phyloP scores from a whole-genome alignment of 2,888 invertebrate genomes.

The Ganaspis brasiliensis region DNA sequence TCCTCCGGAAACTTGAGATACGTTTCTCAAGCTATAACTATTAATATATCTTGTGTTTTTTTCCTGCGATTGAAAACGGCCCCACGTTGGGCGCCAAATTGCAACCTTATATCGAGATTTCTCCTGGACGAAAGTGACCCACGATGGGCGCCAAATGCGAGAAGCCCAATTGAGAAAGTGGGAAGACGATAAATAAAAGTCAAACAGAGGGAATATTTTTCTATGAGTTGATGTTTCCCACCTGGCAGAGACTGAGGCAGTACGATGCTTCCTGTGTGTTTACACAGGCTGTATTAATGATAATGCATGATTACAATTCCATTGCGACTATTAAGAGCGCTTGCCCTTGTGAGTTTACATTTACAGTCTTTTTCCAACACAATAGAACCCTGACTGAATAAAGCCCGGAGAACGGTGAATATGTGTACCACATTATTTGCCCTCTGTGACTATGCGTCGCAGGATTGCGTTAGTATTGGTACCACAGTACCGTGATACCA shows the following conservation, averaged over 20 bases:
- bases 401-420: slow-evolving; percentile 53
- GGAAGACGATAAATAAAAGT: no score
- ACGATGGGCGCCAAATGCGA: no score
- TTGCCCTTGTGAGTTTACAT: slow-evolving; percentile 63
- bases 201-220: background rate
- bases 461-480: slow-evolving; percentile 59
- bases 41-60: no score
- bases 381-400: slow-evolving; percentile 65
- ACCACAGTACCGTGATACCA: slow-evolving; percentile 65
- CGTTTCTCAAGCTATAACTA: background rate
- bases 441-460: slow-evolving; percentile 60
- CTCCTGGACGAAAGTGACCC: no score
- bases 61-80: no score
- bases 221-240: slow-evolving; percentile 73
- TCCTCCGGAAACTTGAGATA: slow-evolving; percentile 22
- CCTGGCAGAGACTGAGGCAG: slow-evolving; percentile 55
- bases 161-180: no score
- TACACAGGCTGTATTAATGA: slow-evolving; percentile 45
- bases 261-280: slow-evolving; percentile 57
- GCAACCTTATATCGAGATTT: no score
- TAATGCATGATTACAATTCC: slow-evolving; percentile 61
- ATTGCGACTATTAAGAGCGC: slow-evolving; percentile 60
- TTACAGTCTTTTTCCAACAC: slow-evolving; percentile 63
- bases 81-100: no score
- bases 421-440: slow-evolving; percentile 56